These are phyloP conservation scores for Heliocidaris tuberculata DNA, from an alignment of 35 echinoderm and acorn worm genomes.

Conservation along the genomic window DNA sequence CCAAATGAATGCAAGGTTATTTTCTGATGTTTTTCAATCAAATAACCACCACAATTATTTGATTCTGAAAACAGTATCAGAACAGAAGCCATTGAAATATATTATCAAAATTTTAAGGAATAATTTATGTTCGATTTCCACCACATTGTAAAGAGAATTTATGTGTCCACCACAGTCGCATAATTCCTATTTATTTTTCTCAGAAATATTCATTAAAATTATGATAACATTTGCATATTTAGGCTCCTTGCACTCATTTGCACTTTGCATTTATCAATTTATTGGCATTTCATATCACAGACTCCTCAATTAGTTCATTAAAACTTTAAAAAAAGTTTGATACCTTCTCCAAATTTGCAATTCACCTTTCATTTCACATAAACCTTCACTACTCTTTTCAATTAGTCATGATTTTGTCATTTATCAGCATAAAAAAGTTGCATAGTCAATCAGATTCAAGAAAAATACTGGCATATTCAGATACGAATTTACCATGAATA, in stretches of 20 bases:
- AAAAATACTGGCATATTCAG: not conserved
- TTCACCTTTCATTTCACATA: not conserved
- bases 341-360: not conserved
- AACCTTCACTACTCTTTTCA: not conserved
- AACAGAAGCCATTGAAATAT: not conserved
- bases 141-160: not conserved
- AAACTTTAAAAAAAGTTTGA: not conserved
- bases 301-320: not conserved
- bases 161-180: slow-evolving; percentile 31
- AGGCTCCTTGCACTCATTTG: not conserved
- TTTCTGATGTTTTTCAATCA: not conserved
- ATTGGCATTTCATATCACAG: not conserved
- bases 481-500: not conserved
- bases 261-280: not conserved
- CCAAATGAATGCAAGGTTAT: slow-evolving; percentile 17
- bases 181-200: not conserved
- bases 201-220: slow-evolving; percentile 13
- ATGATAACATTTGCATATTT: not conserved
- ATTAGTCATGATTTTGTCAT: not conserved
- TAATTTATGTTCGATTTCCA: not conserved
- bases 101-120: not conserved
- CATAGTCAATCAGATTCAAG: not conserved
- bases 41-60: slow-evolving; percentile 38
- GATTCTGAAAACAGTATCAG: slow-evolving; percentile 14
- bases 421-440: not conserved